phyloP scores from a whole-genome alignment of 2,113 vertebrate genomes.

The Sinosuthora webbiana region DNA sequence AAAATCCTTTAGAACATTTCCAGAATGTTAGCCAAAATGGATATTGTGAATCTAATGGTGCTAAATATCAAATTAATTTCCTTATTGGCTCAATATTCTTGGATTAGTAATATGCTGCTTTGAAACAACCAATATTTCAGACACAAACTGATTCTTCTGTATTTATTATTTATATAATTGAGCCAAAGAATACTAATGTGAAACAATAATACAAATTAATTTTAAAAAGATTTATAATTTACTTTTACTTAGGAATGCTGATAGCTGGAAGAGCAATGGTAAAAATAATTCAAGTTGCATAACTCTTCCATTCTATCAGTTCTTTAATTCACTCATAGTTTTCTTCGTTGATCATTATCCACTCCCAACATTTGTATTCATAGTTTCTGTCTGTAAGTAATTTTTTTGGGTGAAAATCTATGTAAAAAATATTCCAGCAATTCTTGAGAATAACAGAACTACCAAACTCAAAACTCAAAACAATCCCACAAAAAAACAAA shows the following conservation, averaged over 20 bases:
- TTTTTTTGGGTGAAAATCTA: background rate
- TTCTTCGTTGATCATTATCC: slow-evolving; percentile 1
- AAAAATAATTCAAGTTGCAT: slow-evolving; percentile 18
- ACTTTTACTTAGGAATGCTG: background rate
- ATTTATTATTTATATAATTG: background rate
- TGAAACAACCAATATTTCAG: background rate
- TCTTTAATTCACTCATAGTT: background rate
- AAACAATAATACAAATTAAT: background rate
- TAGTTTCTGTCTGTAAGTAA: background rate
- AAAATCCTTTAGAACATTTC: background rate
- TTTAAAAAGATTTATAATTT: background rate
- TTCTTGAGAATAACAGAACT: background rate
- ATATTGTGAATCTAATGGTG: background rate
- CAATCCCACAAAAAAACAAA: background rate
- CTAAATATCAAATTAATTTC: background rate
- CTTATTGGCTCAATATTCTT: background rate
- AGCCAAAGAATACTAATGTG: background rate
- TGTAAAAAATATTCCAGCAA: background rate
- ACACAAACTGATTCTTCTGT: background rate
- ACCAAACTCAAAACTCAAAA: background rate
- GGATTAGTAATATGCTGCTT: background rate
- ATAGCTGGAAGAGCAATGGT: background rate
- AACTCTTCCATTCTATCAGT: background rate
- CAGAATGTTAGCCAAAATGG: background rate
- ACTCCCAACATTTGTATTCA: background rate